A percentile compares a stretch with the other conserved stretches of the same genome.
Conservation (phyloP, 92 coral and sea anemone species). For the Epizoanthus rinbou region DNA sequence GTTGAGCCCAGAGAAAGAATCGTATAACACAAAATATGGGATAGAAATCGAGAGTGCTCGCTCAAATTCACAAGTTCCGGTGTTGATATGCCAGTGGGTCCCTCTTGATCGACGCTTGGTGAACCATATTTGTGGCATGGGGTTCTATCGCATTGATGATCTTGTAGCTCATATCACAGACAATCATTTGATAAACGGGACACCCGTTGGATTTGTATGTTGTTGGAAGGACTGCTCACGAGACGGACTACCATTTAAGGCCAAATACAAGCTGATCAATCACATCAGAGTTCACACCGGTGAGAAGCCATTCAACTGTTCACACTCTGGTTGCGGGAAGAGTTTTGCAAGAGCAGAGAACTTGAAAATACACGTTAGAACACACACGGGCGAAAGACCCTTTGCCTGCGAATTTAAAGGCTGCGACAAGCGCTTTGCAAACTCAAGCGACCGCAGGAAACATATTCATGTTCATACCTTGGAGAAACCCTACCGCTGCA, state of each 20-base stretch:
- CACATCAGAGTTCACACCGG: conserved; percentile 98
- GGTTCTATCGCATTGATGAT: conserved; percentile 82
- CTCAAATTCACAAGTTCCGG: conserved; percentile 41
- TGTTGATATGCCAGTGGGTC: conserved; percentile 86
- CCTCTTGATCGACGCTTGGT: conserved; percentile 55
- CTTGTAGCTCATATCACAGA: conserved; percentile 92
- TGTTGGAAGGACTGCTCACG: conserved; percentile 95
- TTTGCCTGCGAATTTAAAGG: conserved; percentile 96
- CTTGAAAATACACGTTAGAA: conserved; percentile 92
- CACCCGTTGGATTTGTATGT: conserved; percentile 82
- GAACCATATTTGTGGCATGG: conserved; percentile 81
- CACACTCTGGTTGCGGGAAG: conserved; percentile 84
- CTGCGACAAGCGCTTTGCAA: conserved; percentile 95
- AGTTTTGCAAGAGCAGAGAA: conserved; percentile 98
- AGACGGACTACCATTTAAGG: conserved; percentile 94
- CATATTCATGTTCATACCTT: conserved; percentile 96
- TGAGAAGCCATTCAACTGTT: conserved; percentile 94
- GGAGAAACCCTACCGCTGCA: conserved; percentile 97
- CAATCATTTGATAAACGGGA: conserved; percentile 73
- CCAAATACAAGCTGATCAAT: conserved; percentile 96
- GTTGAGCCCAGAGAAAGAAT: conserved; percentile 20
- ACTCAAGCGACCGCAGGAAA: conserved; percentile 96
- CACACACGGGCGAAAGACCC: conserved; percentile 96
- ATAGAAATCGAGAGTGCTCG: conserved; percentile 36
- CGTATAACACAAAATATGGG: conserved; percentile 29